Percentiles rank a stretch among this genome's conserved stretches.
These are phyloP conservation scores for Euplexia lucipara DNA, from an alignment of 2,888 invertebrate species.

Conservation along the genomic window DNA sequence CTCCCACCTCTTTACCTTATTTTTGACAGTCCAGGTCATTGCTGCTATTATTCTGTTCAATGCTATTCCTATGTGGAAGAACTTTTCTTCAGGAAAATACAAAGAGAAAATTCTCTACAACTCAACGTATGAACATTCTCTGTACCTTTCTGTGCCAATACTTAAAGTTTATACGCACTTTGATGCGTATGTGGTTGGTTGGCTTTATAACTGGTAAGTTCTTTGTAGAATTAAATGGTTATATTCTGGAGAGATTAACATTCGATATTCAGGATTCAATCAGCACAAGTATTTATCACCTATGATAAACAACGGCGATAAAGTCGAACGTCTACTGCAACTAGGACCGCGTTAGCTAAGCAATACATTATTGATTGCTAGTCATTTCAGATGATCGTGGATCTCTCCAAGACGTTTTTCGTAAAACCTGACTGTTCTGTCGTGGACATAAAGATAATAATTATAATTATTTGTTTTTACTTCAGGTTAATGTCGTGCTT, in stretches of 20 bases:
- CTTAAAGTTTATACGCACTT: slow-evolving; percentile 31
- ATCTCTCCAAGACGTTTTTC: no score
- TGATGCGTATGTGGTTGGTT: slow-evolving; percentile 31
- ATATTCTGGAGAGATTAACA: no score
- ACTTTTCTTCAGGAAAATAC: slow-evolving; percentile 36
- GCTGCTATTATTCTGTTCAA: slow-evolving; percentile 2
- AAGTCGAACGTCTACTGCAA: no score
- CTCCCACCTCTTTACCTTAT: slow-evolving; percentile 12
- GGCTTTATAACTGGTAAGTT: slow-evolving; percentile 45
- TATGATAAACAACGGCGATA: no score
- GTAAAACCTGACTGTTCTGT: no score
- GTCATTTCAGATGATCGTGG: no score
- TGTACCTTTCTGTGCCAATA: slow-evolving; percentile 41
- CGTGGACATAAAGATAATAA: no score
- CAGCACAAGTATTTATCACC: no score
- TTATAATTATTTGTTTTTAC: background rate
- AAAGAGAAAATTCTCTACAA: slow-evolving; percentile 21
- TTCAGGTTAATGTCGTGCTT: slow-evolving; percentile 24
- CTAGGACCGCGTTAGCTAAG: no score
- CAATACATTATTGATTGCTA: no score
- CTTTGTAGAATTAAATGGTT: background rate
- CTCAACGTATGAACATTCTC: slow-evolving; percentile 44
- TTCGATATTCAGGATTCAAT: no score
- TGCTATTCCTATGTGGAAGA: slow-evolving; percentile 32
- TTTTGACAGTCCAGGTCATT: background rate